Percentiles rank a stretch among this genome's conserved stretches.
phyloP scores from a whole-genome alignment of 2,888 invertebrate genomes.

The Stenurella melanura region DNA sequence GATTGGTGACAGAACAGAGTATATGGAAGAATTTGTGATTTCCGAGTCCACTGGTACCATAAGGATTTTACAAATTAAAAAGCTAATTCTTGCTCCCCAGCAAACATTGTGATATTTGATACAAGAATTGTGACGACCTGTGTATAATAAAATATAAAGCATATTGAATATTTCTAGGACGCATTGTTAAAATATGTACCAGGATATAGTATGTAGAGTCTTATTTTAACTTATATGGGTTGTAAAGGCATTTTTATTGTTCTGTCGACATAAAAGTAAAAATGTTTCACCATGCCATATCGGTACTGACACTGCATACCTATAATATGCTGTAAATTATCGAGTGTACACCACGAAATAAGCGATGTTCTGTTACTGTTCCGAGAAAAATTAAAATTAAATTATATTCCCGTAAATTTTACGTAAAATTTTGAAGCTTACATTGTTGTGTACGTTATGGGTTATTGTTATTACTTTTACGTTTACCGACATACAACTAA shows the following conservation, averaged over 20 bases:
- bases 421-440: conserved; percentile 15
- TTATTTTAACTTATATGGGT: conserved; percentile 62
- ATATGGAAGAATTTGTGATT: too few relatives aligned
- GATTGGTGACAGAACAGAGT: too few relatives aligned
- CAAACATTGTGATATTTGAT: too few relatives aligned
- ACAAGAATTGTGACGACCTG: not conserved
- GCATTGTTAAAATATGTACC: conserved; percentile 62
- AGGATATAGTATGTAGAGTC: conserved; percentile 52
- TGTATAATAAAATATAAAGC: conserved; percentile 36
- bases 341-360: conserved; percentile 52
- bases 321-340: conserved; percentile 53
- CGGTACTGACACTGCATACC: conserved; percentile 58
- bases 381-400: conserved; percentile 48
- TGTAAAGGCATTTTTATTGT: conserved; percentile 63
- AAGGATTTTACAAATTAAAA: too few relatives aligned
- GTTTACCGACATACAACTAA: not conserved
- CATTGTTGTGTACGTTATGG: not conserved
- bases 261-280: conserved; percentile 63
- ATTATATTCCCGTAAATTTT: conserved; percentile 23
- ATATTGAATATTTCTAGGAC: conserved; percentile 56
- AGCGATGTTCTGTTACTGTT: conserved; percentile 45
- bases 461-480: not conserved
- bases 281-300: conserved; percentile 62
- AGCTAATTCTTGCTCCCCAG: too few relatives aligned
- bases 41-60: too few relatives aligned